Base-by-base conservation (phyloP, 2,797 vertebrate genomes). In the Eulemur albifrons region DNA sequence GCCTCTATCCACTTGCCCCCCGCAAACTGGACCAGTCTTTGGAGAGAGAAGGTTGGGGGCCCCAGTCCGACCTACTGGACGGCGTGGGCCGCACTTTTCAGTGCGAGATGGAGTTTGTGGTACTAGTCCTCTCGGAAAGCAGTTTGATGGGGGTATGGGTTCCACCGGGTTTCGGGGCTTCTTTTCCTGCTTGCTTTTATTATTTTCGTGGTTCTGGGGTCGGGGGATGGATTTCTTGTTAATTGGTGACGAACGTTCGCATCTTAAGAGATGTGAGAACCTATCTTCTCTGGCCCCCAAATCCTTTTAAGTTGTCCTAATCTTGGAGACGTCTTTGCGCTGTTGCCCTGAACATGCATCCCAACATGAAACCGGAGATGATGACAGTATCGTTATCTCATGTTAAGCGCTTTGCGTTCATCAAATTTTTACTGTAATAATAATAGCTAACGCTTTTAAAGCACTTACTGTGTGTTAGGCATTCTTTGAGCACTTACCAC, bases 291-390 rank as follows among this genome's bases (percentile, higher is more conserved):
- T 57, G 14, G 8, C 12, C 35, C 67, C 35, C n/a, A 43, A 4
- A 45, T 40, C 43, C 69, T 20, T 38, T 32, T 17, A 67, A 73
- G 40, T 88, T 93, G 52, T 25, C 21, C 79, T 38, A 5, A 11
- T 43, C n/a, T 40, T 17, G 23, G 50, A 35, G 57, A 59, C 82
- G 48, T 67, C 61, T 73, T 83, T 45, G 87, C 96, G 93, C 90
- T 76, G 94, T 90, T 94, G 95, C 45, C 81, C 70, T 48, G 85
- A 92, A 23, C 76, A 11, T 45, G 80, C 69, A 11, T 61, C 45
- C 27, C 52, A 82, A 72, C 32, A 12, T 11, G 77, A 85, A 82
- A 23, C 69, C 69, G 35, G 48, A 61, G 70, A 30, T 13, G 75
- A 4, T 50, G 67, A 91, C 91, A 27, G 72, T 79, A 35, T 69